Conservation (phyloP, 2,888 invertebrate genomes). For the Drosophila neoperkinsi region DNA sequence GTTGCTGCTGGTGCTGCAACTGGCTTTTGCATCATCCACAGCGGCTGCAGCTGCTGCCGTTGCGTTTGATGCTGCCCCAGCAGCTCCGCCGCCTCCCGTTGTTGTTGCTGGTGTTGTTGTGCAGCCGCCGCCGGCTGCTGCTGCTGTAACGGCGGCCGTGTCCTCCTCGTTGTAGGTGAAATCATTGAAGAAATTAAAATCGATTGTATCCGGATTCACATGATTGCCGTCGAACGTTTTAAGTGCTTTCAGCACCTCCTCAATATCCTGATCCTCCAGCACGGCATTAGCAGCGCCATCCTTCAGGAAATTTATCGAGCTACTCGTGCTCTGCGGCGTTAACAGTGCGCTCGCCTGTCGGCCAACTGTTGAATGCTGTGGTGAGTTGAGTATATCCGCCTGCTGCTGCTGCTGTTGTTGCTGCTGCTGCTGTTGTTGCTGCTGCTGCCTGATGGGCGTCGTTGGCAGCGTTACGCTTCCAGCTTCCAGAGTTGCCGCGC, state of each 20-base stretch:
- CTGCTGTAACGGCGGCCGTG: constrained; percentile 13
- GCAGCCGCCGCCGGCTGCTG: constrained; percentile 5
- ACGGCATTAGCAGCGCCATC: constrained; percentile 85
- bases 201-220: constrained; percentile 80
- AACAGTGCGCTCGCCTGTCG: constrained; percentile 59
- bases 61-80: constrained; percentile 8
- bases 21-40: constrained; percentile 32
- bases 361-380: constrained; percentile 30
- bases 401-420: constrained; percentile 17
- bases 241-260: constrained; percentile 91
- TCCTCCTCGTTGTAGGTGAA: constrained; percentile 68
- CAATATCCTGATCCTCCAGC: constrained; percentile 90
- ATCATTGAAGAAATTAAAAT: constrained; percentile 83
- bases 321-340: constrained; percentile 76
- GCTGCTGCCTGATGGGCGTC: constrained; percentile 23
- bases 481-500: constrained; percentile 18
- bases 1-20: constrained; percentile 16
- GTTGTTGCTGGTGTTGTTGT: constrained; percentile 7
- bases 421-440: constrained; percentile 47
- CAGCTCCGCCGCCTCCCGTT: constrained; percentile 1
- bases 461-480: constrained; percentile 30
- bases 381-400: constrained; percentile 49
- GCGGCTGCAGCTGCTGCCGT: constrained; percentile 6
- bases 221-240: constrained; percentile 88
- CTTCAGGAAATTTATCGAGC: constrained; percentile 79